Evolutionary conservation across 2,113 vertebrate genomes (phyloP), one percentile per base, ranked within the genome.

Genomic region (Columba livia): DNA sequence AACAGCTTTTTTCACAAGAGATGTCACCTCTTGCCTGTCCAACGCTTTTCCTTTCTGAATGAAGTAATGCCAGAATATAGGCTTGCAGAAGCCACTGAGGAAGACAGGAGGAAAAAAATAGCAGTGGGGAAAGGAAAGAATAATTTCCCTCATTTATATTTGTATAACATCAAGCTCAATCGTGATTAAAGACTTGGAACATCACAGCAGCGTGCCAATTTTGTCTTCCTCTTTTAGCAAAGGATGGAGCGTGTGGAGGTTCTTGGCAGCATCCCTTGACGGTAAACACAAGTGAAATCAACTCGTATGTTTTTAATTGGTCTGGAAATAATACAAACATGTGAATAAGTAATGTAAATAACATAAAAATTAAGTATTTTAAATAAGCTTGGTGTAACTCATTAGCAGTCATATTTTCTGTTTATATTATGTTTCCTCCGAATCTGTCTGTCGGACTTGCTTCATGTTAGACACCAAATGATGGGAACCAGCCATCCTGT

Each of bases 221-320:
- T 80, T 80, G 53, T 57, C 38, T 88, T 91, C 67, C 72, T 58
- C 42, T 91, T 85, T 80, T 64, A 93, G 60, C 3, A 3, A 71
- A 74, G 60, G 60, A 31, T 69, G 25, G 40, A 53, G n/a, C 24
- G 5, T 57, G 74, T 0, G 1, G 75, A 78, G 69, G 61, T 57
- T 95, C 73, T 85, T 96, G 95, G 94, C 94, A 95, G 81, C 58
- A 32, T 72, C 79, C 50, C 58, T 77, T 91, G 81, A 64, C 89
- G 91, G 58, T 58, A 71, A 90, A 89, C 73, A 92, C 65, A 65
- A 84, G 32, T 75, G 86, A 92, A 92, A 93, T 92, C n/a, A 92
- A 70, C 24, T 90, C 1, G 0, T 23, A 25, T 62, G 15, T 80
- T 94, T 88, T 83, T 77, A 89, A 93, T 70, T 80, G 60, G n/a